Evolutionary conservation across 2,888 invertebrate species (phyloP), one percentile per base, ranked within the genome.

Genomic region (Gymnoscelis rufifasciata): DNA sequence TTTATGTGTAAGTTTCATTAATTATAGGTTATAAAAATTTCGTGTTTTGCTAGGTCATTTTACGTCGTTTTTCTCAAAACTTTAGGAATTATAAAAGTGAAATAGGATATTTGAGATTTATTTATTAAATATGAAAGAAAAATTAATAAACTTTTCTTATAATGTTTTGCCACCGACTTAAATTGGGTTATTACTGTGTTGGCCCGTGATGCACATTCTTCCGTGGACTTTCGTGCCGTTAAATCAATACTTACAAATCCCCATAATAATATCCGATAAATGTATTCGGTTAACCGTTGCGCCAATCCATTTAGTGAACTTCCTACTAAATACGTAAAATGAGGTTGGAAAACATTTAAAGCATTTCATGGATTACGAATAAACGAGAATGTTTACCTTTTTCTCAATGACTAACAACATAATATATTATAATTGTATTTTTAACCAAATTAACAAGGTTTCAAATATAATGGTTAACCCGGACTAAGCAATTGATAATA

Each of bases 151-250:
- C n/a, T n/a, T 2, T 33, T 15, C 7, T 35, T 11, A 7, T n/a
- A 1, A 33, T 15, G 28, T 29, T 40, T 36, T 47, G 39, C 33
- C 43, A 38, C 40, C 43, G 37, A 43, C 36, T 44, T 23, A 14
- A 14, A 7, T 27, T 7, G 11, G 15, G 19, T 33, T 26, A 42
- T 26, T 40, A 23, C 28, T 36, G 38, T 43, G 40, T 27, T 15
- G 8, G 27, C 31, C 43, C 40, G 43, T 67, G 66, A 74, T 74
- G 69, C 72, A 72, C 71, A 74, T 69, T 65, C 63, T 58, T 49
- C 55, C 43, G 49, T 19, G 19, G 4, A 30, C 43, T 43, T 39
- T 38, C 54, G 40, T 41, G 48, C 38, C 26, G 31, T 28, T 47
- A 47, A 35, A n/a, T 43, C 42, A 38, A 24, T 51, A 54, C 50